These are phyloP conservation scores for Chamaetylas fuelleborni DNA, from an alignment of 2,113 vertebrate genomes.

Conservation along the genomic window DNA sequence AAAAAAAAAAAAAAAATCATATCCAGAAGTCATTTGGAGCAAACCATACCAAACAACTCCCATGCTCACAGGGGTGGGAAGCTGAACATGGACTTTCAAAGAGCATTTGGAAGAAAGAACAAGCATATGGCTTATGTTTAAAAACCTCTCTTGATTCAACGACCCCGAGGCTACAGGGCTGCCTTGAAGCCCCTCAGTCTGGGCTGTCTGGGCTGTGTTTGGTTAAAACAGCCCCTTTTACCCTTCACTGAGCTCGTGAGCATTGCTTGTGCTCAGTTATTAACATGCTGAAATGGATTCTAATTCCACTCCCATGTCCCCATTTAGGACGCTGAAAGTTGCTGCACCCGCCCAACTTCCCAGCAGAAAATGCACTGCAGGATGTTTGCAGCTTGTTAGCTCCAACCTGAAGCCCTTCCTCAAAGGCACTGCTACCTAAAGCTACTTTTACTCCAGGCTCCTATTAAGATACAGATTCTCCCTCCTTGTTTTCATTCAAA, in stretches of 20 bases:
- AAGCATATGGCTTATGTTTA: conserved; percentile 55
- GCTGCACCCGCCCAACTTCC: background rate
- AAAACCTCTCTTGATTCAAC: background rate
- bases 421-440: background rate
- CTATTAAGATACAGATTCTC: background rate
- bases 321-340: background rate
- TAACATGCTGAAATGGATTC: background rate
- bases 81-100: background rate
- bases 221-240: background rate
- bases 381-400: conserved; percentile 21
- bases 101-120: background rate
- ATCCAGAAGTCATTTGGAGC: background rate
- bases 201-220: background rate
- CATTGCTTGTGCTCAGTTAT: background rate
- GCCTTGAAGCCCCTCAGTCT: background rate
- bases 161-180: background rate
- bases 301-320: background rate
- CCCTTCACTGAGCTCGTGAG: background rate
- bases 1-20: background rate
- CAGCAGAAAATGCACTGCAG: background rate
- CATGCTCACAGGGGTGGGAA: background rate
- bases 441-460: background rate
- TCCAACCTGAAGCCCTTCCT: background rate
- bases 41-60: background rate
- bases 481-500: conserved; percentile 45